These are phyloP conservation scores for Notospermus geniculatus DNA, from an alignment of 1,140 invertebrate species.

Conservation along the genomic window DNA sequence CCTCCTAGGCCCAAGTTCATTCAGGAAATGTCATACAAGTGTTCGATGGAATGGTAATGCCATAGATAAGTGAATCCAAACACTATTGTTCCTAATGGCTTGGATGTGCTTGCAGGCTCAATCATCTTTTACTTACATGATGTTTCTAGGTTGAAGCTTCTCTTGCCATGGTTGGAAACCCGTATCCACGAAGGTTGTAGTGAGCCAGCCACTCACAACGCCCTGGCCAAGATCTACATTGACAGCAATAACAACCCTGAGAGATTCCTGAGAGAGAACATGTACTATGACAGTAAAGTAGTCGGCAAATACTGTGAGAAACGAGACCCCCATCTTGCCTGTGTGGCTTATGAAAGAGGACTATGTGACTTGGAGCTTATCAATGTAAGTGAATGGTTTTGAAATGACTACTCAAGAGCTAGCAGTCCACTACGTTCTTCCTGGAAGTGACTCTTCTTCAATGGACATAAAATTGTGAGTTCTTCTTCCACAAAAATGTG, in stretches of 20 bases:
- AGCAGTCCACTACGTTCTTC: too few relatives aligned
- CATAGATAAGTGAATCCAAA: too few relatives aligned
- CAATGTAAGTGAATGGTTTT: slow-evolving; percentile 58
- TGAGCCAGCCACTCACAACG: slow-evolving; percentile 98
- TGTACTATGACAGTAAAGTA: slow-evolving; percentile 92
- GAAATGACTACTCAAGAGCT: too few relatives aligned
- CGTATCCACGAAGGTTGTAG: slow-evolving; percentile 93
- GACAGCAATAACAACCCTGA: slow-evolving; percentile 99
- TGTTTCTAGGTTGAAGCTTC: slow-evolving; percentile 74
- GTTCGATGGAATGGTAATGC: too few relatives aligned
- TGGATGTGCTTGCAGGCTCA: too few relatives aligned
- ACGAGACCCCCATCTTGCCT: slow-evolving; percentile 96
- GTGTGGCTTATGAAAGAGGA: slow-evolving; percentile 97
- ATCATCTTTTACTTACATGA: too few relatives aligned
- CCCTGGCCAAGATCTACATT: slow-evolving; percentile 99
- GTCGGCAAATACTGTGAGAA: slow-evolving; percentile 99
- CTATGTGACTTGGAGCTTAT: slow-evolving; percentile 97
- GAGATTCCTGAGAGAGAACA: slow-evolving; percentile 90
- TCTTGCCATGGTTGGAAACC: slow-evolving; percentile 95
- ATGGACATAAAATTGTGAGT: too few relatives aligned
- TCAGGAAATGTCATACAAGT: too few relatives aligned
- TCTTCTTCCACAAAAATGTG: too few relatives aligned
- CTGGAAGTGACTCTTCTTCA: too few relatives aligned
- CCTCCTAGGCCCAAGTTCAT: slow-evolving; percentile 23
- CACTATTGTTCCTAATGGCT: too few relatives aligned